Percentiles rank a stretch among this genome's conserved stretches.
These are phyloP conservation scores for Meteorus colon DNA, from an alignment of 2,888 invertebrate genomes.

Conservation along the genomic window DNA sequence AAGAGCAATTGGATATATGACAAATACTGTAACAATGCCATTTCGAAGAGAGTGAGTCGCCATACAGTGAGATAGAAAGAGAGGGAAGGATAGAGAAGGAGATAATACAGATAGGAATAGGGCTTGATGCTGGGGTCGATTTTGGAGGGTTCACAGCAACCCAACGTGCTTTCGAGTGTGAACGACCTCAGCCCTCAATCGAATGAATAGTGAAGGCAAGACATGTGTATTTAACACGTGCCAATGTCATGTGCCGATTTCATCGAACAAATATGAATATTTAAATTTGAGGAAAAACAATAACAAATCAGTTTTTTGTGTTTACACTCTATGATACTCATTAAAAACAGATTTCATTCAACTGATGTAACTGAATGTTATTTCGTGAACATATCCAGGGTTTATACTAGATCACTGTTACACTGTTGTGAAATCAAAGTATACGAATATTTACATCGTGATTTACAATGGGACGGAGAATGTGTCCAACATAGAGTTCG, in stretches of 20 bases:
- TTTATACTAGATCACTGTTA: too few relatives aligned
- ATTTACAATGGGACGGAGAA: too few relatives aligned
- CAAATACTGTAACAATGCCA: neutral
- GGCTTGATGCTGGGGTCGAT: neutral
- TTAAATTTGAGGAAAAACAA: neutral
- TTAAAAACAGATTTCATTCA: too few relatives aligned
- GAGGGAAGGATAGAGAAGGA: neutral
- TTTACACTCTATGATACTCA: too few relatives aligned
- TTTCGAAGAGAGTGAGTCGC: too few relatives aligned
- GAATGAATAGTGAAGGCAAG: neutral
- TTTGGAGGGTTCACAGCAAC: conserved; percentile 25
- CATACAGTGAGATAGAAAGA: neutral
- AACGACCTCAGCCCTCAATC: conserved; percentile 37
- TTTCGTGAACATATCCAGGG: too few relatives aligned
- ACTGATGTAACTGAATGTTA: too few relatives aligned
- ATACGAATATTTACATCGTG: too few relatives aligned
- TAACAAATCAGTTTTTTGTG: too few relatives aligned
- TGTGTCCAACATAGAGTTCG: too few relatives aligned
- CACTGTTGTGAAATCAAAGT: too few relatives aligned
- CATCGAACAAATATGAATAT: conserved; percentile 25
- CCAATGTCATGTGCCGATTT: conserved; percentile 33
- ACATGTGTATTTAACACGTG: conserved; percentile 38
- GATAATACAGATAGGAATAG: too few relatives aligned
- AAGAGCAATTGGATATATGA: neutral
- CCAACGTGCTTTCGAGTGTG: conserved; percentile 27